Conservation (phyloP, 2,797 vertebrate species). For the Eidolon dupreanum region DNA sequence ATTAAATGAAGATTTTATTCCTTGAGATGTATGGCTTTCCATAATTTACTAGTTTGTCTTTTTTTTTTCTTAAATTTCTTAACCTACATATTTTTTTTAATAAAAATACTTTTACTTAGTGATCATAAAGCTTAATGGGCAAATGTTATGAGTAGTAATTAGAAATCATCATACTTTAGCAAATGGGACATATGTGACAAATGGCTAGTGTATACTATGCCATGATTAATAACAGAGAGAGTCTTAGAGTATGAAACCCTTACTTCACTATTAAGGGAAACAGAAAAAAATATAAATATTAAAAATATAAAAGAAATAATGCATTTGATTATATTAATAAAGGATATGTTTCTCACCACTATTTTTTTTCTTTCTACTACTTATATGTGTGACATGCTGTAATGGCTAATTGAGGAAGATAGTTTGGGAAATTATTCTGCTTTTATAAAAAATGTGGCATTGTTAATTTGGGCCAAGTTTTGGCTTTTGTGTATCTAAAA, state of each 20-base stretch:
- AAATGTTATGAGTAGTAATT: neutral
- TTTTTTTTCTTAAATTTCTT: neutral
- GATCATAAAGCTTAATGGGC: neutral
- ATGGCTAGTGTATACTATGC: neutral
- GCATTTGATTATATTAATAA: neutral
- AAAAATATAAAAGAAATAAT: neutral
- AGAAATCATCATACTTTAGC: neutral
- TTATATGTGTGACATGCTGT: fast-evolving
- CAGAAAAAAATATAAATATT: neutral
- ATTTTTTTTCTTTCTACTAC: neutral
- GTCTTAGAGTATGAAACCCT: neutral
- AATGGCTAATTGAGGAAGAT: neutral
- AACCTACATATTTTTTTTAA: neutral
- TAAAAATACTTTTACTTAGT: neutral
- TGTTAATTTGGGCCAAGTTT: neutral
- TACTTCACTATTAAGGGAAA: neutral
- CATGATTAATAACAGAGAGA: neutral
- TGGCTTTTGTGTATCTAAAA: neutral
- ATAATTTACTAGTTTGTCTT: neutral
- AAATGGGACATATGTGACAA: neutral
- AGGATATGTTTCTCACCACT: neutral
- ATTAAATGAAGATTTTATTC: neutral
- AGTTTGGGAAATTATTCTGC: neutral
- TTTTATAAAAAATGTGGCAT: neutral
- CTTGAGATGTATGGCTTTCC: neutral